These are phyloP conservation scores for Epinephelus moara DNA, from an alignment of 2,113 vertebrate genomes.

Conservation along the genomic window DNA sequence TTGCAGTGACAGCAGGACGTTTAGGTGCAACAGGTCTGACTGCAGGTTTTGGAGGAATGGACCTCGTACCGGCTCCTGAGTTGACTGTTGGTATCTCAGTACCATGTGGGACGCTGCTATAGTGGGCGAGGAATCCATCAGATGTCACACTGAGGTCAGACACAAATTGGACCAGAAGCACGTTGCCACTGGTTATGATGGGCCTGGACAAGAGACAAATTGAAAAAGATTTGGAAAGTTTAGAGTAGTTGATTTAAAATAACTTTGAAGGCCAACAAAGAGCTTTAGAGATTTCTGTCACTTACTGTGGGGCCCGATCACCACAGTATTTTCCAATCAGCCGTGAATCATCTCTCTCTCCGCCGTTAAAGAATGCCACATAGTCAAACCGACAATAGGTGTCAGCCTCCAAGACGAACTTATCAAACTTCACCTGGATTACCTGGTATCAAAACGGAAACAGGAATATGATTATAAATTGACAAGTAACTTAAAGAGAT, in stretches of 20 bases:
- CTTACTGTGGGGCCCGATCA: conserved; percentile 86
- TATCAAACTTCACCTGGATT: conserved; percentile 89
- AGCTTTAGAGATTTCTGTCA: conserved; percentile 14
- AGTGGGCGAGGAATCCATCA: conserved; percentile 90
- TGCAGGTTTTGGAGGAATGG: conserved; percentile 19
- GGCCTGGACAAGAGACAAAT: conserved; percentile 66
- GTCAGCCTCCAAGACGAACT: conserved; percentile 90
- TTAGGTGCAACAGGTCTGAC: conserved; percentile 40
- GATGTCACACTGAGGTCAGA: conserved; percentile 92
- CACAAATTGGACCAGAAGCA: conserved; percentile 92
- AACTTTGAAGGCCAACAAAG: background rate
- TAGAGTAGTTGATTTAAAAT: background rate
- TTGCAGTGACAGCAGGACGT: background rate
- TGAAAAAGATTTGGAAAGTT: conserved; percentile 48
- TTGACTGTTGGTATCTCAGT: conserved; percentile 17
- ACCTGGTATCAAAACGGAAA: conserved; percentile 79
- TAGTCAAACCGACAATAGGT: conserved; percentile 93
- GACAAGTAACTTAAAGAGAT: background rate
- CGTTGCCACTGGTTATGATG: conserved; percentile 85
- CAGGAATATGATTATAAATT: background rate
- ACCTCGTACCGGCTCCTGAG: conserved; percentile 31
- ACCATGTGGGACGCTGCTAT: conserved; percentile 75
- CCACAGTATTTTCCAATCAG: conserved; percentile 91
- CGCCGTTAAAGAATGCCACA: conserved; percentile 90
- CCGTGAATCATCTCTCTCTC: conserved; percentile 84